Base-by-base conservation (phyloP, 2,888 invertebrate genomes). In the Crematogaster levior region DNA sequence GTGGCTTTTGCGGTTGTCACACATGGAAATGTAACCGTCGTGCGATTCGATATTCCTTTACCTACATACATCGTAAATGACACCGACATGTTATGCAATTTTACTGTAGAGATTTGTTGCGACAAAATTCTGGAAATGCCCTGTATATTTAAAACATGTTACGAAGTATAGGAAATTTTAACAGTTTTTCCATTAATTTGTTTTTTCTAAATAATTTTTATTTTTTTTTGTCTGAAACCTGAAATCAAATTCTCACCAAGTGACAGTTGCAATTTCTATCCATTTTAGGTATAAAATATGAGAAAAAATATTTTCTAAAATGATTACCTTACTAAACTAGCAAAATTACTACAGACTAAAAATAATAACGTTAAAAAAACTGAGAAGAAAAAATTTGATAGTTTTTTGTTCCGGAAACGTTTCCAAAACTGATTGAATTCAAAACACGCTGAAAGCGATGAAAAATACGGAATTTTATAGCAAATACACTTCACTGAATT, bases 361-460 rank as follows among this genome's bases (percentile, higher is more conserved):
- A 79, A 70, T 34, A 77, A 77, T 46, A 68, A 58, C 75, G 40
- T n/a, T 53, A 75, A 65, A 75, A 75, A 40, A 40, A 51, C 72
- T n/a, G 18, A 56, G 34, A n/a, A 53, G 43, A 68, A 66, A 68
- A 79, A 46, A 18, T 63, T 43, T 66, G 66, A 21, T 77, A 43
- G 68, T 24, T 79, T 79, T 77, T 70, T 56, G 53, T 56, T 34
- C 24, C n/a, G 30, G 56, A 70, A 79, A 24, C 56, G 53, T 34
- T 68, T 24, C n/a, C 56, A 46, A 79, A 70, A 79, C 70, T 58
- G 77, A 56, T 70, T 70, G 56, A 68, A 79, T 65, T 79, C 77
- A 70, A 56, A 68, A 68, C 56, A 79, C 43, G 30, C 68, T 46
- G 24, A 43, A 34, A 79, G 43, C 34, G 70, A 68, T 65, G 12